These are phyloP conservation scores for Carcina quercana DNA, from an alignment of 2,888 invertebrate genomes.

Conservation along the genomic window DNA sequence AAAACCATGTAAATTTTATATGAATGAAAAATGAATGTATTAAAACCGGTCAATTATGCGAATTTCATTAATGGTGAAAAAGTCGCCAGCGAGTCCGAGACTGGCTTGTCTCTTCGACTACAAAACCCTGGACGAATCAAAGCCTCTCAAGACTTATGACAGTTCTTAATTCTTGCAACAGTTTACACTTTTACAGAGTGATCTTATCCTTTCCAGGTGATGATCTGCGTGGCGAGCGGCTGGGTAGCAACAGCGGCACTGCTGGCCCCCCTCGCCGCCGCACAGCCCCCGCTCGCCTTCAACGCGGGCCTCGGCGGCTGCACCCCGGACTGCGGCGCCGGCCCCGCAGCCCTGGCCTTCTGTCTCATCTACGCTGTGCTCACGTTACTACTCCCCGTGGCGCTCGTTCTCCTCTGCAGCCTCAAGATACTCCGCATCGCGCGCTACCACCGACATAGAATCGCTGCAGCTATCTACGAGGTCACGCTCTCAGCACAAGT, in stretches of 20 bases:
- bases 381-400: conserved; percentile 79
- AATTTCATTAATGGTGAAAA: too few relatives aligned
- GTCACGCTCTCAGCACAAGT: conserved; percentile 89
- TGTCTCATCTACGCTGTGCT: conserved; percentile 77
- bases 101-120: too few relatives aligned
- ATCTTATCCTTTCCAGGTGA: conserved; percentile 74
- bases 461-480: conserved; percentile 89
- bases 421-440: conserved; percentile 80
- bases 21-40: too few relatives aligned
- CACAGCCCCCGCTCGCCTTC: conserved; percentile 62
- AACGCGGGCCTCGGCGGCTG: conserved; percentile 75
- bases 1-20: too few relatives aligned
- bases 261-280: conserved; percentile 77
- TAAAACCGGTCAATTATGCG: too few relatives aligned
- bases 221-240: conserved; percentile 78
- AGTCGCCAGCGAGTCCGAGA: too few relatives aligned
- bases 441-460: conserved; percentile 85
- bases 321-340: conserved; percentile 79
- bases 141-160: too few relatives aligned
- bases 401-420: conserved; percentile 82
- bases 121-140: too few relatives aligned
- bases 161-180: too few relatives aligned
- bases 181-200: too few relatives aligned
- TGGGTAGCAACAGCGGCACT: conserved; percentile 79
- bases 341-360: conserved; percentile 76